Base-by-base conservation (phyloP, 2,113 vertebrate species). In the Empidonax traillii region DNA sequence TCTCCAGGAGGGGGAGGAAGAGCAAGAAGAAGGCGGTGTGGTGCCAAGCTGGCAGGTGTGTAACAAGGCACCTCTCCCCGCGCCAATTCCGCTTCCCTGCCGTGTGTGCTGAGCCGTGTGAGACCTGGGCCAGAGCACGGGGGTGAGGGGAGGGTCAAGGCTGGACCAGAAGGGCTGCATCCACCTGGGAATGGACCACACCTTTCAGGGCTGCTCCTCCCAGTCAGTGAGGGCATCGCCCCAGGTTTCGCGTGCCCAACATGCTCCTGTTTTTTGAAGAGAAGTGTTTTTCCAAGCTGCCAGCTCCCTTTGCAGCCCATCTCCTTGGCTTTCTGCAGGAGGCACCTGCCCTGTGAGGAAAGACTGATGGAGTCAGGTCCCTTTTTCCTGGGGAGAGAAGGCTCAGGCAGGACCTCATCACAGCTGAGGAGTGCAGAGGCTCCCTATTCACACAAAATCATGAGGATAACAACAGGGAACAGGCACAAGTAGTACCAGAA, bases 11-110 rank as follows among this genome's bases (percentile, higher is more conserved):
- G 71, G 65, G 39, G 8, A 68, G 18, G 8, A 2, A 39, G 16
- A 28, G 12, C 39, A 49, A 18, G 4, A 24, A 31, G 12, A 1
- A 28, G 6, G 0, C 0, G 0, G 15, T 27, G 87, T 0, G 3
- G 18, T 89, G 92, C 90, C 92, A 93, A 20, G 72, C 75, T 86
- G 91, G 82, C 93, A 92, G 88, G 72, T 89, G 80, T 15, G 30
- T 61, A 59, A 30, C 13, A 2, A n/a, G 67, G 72, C 75, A 46
- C 44, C 4, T 2, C 47, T 76, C 78, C 79, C 67, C 5, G 44
- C 1, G 11, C 74, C 61, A 52, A 41, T 55, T 81, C 85, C 24
- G 7, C 78, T 76, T 44, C 85, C 83, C 77, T 24, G 13, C 75
- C 2, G 1, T 0, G 15, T 0, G 53, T 5, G 2, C 52, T 17